A percentile compares a stretch with the other conserved stretches of the same genome.
These are phyloP conservation scores for Melanogrammus aeglefinus DNA, from an alignment of 2,797 vertebrate species.

Conservation along the genomic window DNA sequence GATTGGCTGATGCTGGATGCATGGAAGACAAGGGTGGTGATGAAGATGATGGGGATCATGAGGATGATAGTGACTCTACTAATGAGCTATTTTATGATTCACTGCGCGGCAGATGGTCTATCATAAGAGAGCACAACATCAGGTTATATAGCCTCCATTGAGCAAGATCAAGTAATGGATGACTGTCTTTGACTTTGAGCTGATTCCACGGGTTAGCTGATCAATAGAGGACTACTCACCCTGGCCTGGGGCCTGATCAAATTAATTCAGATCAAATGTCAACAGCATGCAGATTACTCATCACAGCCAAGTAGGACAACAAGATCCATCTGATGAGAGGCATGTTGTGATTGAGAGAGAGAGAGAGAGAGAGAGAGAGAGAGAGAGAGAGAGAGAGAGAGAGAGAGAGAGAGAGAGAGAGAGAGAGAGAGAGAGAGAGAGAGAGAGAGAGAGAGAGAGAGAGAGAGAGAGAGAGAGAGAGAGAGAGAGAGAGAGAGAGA, in stretches of 20 bases:
- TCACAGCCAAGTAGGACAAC: too few species aligned
- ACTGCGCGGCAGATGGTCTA: not conserved
- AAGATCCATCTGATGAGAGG: too few species aligned
- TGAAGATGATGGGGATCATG: not conserved
- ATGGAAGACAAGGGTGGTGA: conserved; percentile 14
- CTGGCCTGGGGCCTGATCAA: not conserved
- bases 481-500: too few species aligned
- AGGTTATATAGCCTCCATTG: not conserved
- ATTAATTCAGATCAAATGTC: not conserved
- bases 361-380: too few species aligned
- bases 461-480: too few species aligned
- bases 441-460: not conserved
- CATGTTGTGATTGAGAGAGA: too few species aligned
- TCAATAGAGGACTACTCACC: not conserved
- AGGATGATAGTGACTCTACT: not conserved
- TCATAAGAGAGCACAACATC: not conserved
- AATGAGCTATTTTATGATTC: not conserved
- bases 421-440: too few species aligned
- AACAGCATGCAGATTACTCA: not conserved
- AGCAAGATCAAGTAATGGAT: not conserved
- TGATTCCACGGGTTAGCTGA: not conserved
- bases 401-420: too few species aligned
- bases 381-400: too few species aligned
- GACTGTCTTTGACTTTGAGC: not conserved
- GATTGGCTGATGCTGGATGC: not conserved